Evolutionary conservation across 1,140 invertebrate species (phyloP).

Genomic region (Euschistus heros): DNA sequence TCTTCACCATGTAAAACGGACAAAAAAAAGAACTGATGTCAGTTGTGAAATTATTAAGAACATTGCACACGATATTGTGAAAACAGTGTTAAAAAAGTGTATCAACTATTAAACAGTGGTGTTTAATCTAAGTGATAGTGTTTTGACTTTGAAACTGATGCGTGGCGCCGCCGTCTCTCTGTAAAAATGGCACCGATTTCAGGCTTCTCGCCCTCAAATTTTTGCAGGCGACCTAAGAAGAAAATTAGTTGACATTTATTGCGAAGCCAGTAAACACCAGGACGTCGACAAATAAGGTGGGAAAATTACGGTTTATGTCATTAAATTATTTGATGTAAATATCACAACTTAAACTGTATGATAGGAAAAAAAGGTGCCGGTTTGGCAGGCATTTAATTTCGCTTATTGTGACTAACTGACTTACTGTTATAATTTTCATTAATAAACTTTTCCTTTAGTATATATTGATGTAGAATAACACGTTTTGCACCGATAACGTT

Average conservation of each 20-base stretch:
- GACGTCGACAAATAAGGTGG: slow-evolving; percentile 12
- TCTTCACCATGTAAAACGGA: slow-evolving; percentile 23
- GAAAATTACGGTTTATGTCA: background rate
- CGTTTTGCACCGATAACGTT: no score
- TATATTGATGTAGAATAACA: no score
- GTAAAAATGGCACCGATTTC: slow-evolving; percentile 16
- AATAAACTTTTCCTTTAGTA: background rate
- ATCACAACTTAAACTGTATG: background rate
- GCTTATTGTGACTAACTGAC: background rate
- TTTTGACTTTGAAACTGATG: slow-evolving; percentile 16
- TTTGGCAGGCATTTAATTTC: slow-evolving; percentile 11
- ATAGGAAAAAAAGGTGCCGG: background rate
- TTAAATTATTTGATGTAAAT: slow-evolving; percentile 5
- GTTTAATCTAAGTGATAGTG: slow-evolving; percentile 3
- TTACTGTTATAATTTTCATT: background rate
- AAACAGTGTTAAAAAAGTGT: no score
- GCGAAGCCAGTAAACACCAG: background rate
- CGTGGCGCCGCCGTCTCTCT: slow-evolving; percentile 10
- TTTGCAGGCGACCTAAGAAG: slow-evolving; percentile 21
- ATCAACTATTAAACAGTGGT: background rate
- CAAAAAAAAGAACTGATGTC: slow-evolving; percentile 17
- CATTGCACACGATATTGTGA: no score
- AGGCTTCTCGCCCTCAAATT: slow-evolving; percentile 16
- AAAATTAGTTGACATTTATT: slow-evolving; percentile 21
- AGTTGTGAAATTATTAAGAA: no score